A percentile compares a stretch with the other conserved stretches of the same genome.
Conservation (phyloP, 53 echinoderm and acorn worm species). For the Glandiceps talaboti region DNA sequence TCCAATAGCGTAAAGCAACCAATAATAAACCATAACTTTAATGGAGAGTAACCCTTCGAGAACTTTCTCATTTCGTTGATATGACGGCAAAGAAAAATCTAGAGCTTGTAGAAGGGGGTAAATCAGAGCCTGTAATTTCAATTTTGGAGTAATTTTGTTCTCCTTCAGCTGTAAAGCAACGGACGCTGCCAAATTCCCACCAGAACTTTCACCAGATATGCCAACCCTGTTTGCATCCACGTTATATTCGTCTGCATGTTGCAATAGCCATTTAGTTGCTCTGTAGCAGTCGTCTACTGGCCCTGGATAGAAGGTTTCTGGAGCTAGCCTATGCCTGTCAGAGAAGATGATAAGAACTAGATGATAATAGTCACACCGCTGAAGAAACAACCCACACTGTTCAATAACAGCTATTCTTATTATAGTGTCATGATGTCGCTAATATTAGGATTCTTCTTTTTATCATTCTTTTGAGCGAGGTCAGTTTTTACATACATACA, state of each 20-base stretch:
- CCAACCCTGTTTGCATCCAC: slow-evolving; percentile 16
- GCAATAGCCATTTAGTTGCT: slow-evolving; percentile 14
- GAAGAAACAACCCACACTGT: no score
- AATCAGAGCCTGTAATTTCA: slow-evolving; percentile 35
- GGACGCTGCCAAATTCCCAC: not conserved
- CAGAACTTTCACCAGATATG: slow-evolving; percentile 13
- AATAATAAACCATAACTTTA: no score
- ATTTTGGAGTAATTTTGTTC: not conserved
- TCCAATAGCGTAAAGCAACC: not conserved
- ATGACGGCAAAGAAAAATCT: slow-evolving; percentile 66
- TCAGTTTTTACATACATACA: no score
- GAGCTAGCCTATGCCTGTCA: slow-evolving; percentile 18
- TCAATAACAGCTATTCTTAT: no score
- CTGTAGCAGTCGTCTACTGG: slow-evolving; percentile 12
- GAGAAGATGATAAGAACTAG: no score
- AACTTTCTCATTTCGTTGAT: slow-evolving; percentile 42
- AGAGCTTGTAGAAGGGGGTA: slow-evolving; percentile 63
- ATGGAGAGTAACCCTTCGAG: not conserved
- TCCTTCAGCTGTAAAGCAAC: not conserved
- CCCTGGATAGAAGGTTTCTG: slow-evolving; percentile 10
- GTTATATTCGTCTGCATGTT: slow-evolving; percentile 14
- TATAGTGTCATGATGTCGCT: no score
- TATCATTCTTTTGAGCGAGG: no score
- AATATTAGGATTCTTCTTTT: no score
- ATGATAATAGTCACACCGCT: no score